Conservation (phyloP, 1,140 invertebrate genomes). For the Drosophila tropicalis region DNA sequence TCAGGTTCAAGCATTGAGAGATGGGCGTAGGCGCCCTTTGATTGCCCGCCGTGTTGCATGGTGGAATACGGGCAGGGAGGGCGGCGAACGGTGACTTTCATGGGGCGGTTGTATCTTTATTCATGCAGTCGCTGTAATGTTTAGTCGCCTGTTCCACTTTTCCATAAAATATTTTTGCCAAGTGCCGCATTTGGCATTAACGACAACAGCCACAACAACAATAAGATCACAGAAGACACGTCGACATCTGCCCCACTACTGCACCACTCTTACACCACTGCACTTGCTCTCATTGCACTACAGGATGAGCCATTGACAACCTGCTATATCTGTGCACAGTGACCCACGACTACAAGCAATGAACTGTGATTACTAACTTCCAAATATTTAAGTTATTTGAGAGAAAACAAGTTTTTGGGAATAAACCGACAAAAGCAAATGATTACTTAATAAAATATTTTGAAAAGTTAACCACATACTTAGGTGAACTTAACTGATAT, state of each 20-base stretch:
- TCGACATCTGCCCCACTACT: conserved; percentile 2
- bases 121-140: conserved; percentile 61
- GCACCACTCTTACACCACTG: conserved; percentile 11
- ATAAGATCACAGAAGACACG: conserved; percentile 29
- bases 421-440: no score
- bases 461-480: no score
- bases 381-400: no score
- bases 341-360: neutral
- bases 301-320: conserved; percentile 56
- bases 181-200: conserved; percentile 73
- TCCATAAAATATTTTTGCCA: conserved; percentile 82
- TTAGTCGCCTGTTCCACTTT: conserved; percentile 82
- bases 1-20: conserved; percentile 32
- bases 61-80: neutral
- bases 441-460: no score
- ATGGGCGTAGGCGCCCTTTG: conserved; percentile 54
- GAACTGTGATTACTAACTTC: neutral
- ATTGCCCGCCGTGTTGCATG: conserved; percentile 25
- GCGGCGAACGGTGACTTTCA: neutral
- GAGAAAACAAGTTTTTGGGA: no score
- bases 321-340: conserved; percentile 32
- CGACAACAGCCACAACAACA: conserved; percentile 33
- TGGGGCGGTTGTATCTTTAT: neutral
- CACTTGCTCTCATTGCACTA: conserved; percentile 57
- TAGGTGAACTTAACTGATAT: no score